Conservation (phyloP, 2,797 vertebrate genomes). For the Neosilurus hyrtlii region DNA sequence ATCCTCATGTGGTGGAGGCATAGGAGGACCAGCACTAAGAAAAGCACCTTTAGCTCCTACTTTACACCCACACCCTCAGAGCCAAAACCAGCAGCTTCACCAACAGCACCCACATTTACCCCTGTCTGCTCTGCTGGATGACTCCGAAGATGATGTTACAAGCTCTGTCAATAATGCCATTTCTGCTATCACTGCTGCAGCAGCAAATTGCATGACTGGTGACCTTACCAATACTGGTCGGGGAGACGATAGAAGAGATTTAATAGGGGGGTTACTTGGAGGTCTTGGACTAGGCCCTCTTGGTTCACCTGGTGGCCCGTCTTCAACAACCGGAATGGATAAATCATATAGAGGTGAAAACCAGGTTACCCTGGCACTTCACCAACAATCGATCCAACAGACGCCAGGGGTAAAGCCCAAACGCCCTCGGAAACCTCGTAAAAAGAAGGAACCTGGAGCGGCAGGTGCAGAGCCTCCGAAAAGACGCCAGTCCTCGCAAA, state of each 20-base stretch:
- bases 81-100: constrained; percentile 75
- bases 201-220: constrained; percentile 60
- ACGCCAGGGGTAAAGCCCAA: constrained; percentile 72
- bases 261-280: constrained; percentile 80
- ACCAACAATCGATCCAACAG: constrained; percentile 68
- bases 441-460: constrained; percentile 70
- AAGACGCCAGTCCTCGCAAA: constrained; percentile 74
- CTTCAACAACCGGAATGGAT: constrained; percentile 77
- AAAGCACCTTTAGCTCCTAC: constrained; percentile 81
- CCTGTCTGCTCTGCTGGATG: constrained; percentile 80
- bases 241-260: constrained; percentile 81
- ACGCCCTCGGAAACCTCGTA: constrained; percentile 78
- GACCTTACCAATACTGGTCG: constrained; percentile 69
- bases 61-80: constrained; percentile 81
- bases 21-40: constrained; percentile 77
- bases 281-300: constrained; percentile 79
- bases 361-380: constrained; percentile 61
- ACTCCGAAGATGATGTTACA: constrained; percentile 82
- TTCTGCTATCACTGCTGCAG: constrained; percentile 78
- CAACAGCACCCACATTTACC: constrained; percentile 73
- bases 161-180: constrained; percentile 82
- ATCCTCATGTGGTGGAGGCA: constrained; percentile 79
- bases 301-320: constrained; percentile 67
- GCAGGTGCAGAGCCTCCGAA: constrained; percentile 67
- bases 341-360: constrained; percentile 74